Percentiles rank a stretch among this genome's conserved stretches.
Evolutionary conservation across 2,113 vertebrate genomes (phyloP).

Genomic region (Mola mola): DNA sequence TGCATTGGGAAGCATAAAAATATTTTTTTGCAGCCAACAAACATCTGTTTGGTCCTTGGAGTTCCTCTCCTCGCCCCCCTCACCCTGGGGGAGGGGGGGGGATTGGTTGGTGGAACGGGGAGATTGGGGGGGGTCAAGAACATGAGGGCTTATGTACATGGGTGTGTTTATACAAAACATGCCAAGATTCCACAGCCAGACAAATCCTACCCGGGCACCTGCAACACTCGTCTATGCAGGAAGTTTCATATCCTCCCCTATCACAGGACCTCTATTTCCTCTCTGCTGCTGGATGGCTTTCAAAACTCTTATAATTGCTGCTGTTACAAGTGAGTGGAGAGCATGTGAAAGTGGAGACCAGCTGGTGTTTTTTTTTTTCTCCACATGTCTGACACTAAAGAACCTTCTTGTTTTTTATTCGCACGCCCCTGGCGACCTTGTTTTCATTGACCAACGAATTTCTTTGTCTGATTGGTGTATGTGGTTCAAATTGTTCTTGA

Average conservation of each 20-base stretch:
- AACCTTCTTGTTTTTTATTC: constrained; percentile 59
- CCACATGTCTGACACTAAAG: constrained; percentile 73
- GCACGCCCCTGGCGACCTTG: constrained; percentile 30
- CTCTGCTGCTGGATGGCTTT: constrained; percentile 76
- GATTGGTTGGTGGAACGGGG: constrained; percentile 76
- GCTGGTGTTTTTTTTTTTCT: constrained; percentile 74
- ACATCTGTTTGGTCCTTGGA: constrained; percentile 85
- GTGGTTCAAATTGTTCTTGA: constrained; percentile 39
- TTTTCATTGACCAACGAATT: constrained; percentile 64
- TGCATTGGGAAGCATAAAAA: constrained; percentile 68
- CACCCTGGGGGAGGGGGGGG: no score
- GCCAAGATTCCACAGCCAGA: constrained; percentile 84
- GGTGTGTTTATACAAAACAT: constrained; percentile 70
- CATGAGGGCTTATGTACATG: constrained; percentile 12
- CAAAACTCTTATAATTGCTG: constrained; percentile 80
- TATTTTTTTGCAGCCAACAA: constrained; percentile 74
- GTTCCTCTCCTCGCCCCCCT: constrained; percentile 77
- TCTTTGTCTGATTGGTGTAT: constrained; percentile 59
- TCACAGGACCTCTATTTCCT: constrained; percentile 83
- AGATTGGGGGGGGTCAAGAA: constrained; percentile 41
- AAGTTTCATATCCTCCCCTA: constrained; percentile 89
- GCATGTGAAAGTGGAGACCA: constrained; percentile 75
- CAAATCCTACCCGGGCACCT: constrained; percentile 83
- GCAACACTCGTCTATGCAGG: constrained; percentile 84
- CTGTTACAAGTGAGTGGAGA: constrained; percentile 68